phyloP scores from a whole-genome alignment of 2,113 vertebrate genomes.

The Sinocyclocheilus rhinocerous region DNA sequence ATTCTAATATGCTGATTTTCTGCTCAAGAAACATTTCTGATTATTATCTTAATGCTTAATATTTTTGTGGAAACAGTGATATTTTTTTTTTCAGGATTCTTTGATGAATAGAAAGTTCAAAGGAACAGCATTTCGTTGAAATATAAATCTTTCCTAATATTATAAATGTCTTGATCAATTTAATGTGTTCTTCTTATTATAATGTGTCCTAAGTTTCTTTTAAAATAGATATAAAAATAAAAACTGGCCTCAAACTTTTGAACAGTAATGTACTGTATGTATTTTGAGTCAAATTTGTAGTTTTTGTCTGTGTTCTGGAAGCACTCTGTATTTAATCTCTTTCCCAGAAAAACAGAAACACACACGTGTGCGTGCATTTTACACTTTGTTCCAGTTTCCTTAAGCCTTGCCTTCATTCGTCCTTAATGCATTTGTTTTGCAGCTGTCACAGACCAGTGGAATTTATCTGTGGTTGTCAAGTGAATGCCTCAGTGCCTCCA shows the following conservation, averaged over 20 bases:
- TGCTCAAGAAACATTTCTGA: neutral
- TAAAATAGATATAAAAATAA: neutral
- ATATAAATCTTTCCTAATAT: no score
- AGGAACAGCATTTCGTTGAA: no score
- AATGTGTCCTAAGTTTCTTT: no score
- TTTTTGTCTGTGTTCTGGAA: neutral
- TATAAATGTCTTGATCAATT: no score
- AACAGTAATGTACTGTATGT: neutral
- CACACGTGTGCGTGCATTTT: neutral
- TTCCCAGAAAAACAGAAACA: neutral
- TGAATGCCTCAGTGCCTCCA: slow-evolving; percentile 10
- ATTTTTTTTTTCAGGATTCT: no score
- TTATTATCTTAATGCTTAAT: no score
- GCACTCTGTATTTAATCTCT: neutral
- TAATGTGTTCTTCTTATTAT: no score
- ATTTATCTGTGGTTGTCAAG: neutral
- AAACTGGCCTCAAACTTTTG: neutral
- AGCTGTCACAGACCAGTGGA: neutral
- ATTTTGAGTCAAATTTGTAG: neutral
- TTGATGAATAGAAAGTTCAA: no score
- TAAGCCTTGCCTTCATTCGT: slow-evolving; percentile 9
- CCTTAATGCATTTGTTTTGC: slow-evolving; percentile 14
- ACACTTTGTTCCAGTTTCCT: neutral
- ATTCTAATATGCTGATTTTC: neutral
- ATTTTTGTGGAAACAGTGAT: no score